Evolutionary conservation across 2,888 invertebrate species (phyloP).

Genomic region (Dolomedes plantarius): DNA sequence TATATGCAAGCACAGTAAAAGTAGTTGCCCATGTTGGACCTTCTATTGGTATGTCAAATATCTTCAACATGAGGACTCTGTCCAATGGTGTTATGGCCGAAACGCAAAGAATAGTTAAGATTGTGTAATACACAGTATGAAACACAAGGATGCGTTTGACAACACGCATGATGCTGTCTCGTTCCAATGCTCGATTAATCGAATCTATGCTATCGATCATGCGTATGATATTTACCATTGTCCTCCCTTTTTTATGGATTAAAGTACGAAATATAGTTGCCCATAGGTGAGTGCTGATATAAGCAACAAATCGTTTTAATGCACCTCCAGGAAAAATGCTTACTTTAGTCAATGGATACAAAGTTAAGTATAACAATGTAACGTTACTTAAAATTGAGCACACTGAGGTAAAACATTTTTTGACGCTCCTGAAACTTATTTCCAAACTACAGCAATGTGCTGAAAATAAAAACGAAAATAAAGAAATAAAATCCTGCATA

Average conservation of each 20-base stretch:
- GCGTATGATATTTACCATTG: too few relatives aligned
- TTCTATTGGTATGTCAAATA: background rate
- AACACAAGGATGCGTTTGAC: too few relatives aligned
- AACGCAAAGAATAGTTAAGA: background rate
- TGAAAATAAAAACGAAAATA: background rate
- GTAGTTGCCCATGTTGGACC: background rate
- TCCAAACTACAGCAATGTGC: background rate
- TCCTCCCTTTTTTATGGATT: too few relatives aligned
- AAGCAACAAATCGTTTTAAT: background rate
- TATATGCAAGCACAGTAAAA: background rate
- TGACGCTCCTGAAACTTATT: background rate
- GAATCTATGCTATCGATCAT: too few relatives aligned
- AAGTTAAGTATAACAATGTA: background rate
- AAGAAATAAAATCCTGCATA: too few relatives aligned
- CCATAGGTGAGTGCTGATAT: background rate
- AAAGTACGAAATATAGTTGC: too few relatives aligned
- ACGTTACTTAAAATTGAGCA: background rate
- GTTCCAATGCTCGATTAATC: too few relatives aligned
- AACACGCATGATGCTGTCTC: too few relatives aligned
- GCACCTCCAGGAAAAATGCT: background rate
- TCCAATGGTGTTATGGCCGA: background rate
- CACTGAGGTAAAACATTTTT: background rate
- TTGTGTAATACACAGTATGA: background rate
- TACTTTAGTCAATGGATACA: background rate
- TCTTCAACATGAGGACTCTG: background rate